Evolutionary conservation across 2,113 vertebrate species (phyloP).

Genomic region (Cyanoramphus novaezelandiae): DNA sequence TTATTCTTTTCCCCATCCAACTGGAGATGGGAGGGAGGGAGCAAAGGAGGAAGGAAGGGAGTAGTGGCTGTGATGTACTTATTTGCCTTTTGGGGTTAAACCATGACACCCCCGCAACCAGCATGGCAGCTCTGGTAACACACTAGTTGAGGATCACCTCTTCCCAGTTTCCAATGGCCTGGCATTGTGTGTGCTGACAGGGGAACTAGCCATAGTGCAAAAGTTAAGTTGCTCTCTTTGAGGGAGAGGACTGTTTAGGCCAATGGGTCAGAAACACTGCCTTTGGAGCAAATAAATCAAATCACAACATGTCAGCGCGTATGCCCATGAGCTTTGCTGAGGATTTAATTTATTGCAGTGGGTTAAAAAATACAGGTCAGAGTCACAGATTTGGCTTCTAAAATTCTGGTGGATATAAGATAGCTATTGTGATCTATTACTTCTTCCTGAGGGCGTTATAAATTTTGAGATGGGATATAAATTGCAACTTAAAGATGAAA

Average conservation of each 20-base stretch:
- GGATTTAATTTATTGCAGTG: neutral
- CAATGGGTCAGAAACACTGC: neutral
- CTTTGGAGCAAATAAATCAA: neutral
- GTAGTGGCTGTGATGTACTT: neutral
- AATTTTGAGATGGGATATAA: neutral
- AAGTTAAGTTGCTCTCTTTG: accelerated
- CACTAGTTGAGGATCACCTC: neutral
- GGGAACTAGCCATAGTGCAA: accelerated
- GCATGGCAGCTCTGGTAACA: neutral
- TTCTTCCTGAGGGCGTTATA: neutral
- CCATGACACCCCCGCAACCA: neutral
- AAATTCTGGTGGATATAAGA: neutral
- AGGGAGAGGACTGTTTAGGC: neutral
- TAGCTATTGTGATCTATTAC: neutral
- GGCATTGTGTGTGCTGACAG: neutral
- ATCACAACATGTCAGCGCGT: accelerated
- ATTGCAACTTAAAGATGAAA: neutral
- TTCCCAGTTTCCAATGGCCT: neutral
- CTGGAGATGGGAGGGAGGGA: neutral
- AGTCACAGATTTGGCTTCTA: neutral
- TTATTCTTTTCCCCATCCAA: neutral
- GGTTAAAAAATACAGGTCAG: neutral
- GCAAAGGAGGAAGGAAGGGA: neutral
- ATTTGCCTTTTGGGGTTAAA: neutral
- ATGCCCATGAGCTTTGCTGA: neutral